phyloP scores from a whole-genome alignment of 2,113 vertebrate species.

The Macquaria ambigua region DNA sequence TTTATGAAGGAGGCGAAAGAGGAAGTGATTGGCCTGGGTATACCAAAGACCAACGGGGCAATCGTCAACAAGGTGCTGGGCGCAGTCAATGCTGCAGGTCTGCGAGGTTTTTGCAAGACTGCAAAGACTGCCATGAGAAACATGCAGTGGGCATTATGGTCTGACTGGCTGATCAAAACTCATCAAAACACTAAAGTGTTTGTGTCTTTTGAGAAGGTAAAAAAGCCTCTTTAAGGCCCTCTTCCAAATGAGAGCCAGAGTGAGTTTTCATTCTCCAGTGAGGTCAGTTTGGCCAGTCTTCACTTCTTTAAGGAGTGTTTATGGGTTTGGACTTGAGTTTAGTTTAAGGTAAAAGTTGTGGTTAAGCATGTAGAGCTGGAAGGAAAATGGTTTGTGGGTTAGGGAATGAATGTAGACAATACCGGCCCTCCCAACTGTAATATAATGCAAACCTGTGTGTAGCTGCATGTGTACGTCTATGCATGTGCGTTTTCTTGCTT shows the following conservation, averaged over 20 bases:
- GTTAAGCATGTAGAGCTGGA: conserved; percentile 33
- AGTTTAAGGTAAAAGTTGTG: conserved; percentile 52
- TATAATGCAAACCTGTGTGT: conserved; percentile 13
- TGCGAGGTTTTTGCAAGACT: not conserved
- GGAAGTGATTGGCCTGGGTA: not conserved
- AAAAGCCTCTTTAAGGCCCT: not conserved
- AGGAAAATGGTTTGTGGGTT: conserved; percentile 29
- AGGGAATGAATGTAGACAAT: conserved; percentile 10
- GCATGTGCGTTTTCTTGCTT: conserved; percentile 18
- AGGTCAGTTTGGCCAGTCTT: conserved; percentile 31
- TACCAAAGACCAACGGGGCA: not conserved
- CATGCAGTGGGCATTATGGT: not conserved
- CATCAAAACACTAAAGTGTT: not conserved
- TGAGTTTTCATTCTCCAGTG: conserved; percentile 4
- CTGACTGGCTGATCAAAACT: too few species aligned
- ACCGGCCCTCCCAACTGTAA: not conserved
- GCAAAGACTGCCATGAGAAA: not conserved
- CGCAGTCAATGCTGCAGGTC: not conserved
- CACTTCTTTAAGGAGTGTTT: conserved; percentile 40
- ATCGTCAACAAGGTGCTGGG: not conserved
- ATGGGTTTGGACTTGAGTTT: conserved; percentile 28
- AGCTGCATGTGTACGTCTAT: not conserved
- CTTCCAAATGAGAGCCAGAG: not conserved
- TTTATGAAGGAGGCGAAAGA: not conserved
- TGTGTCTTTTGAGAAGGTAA: not conserved